These are phyloP conservation scores for Heliothis peltigera DNA, from an alignment of 2,888 invertebrate genomes.

Conservation along the genomic window DNA sequence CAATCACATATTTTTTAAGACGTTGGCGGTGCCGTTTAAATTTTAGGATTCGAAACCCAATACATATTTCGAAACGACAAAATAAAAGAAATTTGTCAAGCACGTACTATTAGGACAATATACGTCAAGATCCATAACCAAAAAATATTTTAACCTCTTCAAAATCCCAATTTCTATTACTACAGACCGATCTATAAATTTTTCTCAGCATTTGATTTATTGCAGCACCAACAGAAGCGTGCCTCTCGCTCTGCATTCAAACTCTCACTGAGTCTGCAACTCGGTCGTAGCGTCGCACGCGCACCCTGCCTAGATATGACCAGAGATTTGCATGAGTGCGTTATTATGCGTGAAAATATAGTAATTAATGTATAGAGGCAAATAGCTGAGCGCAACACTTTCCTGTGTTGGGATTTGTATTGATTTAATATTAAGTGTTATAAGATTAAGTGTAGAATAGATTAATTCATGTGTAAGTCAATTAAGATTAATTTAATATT, in stretches of 20 bases:
- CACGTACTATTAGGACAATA: no score
- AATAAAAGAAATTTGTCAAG: no score
- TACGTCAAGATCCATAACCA: no score
- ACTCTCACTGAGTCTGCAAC: conserved; percentile 83
- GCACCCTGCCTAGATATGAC: conserved; percentile 51
- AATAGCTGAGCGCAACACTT: conserved; percentile 64
- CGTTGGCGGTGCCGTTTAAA: no score
- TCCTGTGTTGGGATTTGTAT: conserved; percentile 31
- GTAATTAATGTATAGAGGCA: conserved; percentile 63
- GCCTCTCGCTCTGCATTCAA: conserved; percentile 71
- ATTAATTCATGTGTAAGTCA: not conserved
- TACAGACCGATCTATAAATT: conserved; percentile 28
- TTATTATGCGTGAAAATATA: conserved; percentile 63
- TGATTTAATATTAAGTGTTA: no score
- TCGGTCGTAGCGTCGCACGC: conserved; percentile 70
- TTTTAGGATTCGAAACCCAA: no score
- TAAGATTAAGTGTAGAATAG: no score
- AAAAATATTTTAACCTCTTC: no score
- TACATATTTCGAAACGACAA: no score
- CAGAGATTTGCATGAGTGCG: conserved; percentile 61
- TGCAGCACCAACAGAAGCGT: conserved; percentile 21
- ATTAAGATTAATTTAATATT: no score
- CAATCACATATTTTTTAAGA: no score
- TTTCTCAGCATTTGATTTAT: conserved; percentile 23
- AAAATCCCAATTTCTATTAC: no score